Conservation (phyloP, 2,113 vertebrate species). For the Arenaria interpres region DNA sequence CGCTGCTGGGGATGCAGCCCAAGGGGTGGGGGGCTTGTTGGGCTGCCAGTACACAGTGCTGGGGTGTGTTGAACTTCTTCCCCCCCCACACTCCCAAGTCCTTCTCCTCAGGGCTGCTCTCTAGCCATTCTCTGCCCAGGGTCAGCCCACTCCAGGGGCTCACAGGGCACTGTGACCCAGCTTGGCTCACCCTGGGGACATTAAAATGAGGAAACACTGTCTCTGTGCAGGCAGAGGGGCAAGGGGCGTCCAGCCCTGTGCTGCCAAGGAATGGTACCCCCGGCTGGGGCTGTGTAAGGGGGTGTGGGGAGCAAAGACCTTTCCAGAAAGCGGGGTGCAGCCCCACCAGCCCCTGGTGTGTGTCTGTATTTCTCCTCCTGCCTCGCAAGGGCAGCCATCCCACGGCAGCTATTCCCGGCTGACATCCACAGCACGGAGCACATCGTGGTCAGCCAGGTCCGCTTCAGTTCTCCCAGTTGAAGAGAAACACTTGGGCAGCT, state of each 20-base stretch:
- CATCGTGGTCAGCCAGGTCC: neutral
- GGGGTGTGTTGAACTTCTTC: too few relatives aligned
- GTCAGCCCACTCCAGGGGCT: neutral
- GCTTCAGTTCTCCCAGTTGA: neutral
- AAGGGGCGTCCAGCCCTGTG: fast-evolving
- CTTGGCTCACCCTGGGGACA: neutral
- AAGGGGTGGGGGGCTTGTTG: too few relatives aligned
- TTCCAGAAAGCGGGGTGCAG: neutral
- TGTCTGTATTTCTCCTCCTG: neutral
- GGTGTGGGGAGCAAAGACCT: neutral
- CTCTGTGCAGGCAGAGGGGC: neutral
- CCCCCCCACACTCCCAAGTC: too few relatives aligned
- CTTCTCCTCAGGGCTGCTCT: too few relatives aligned
- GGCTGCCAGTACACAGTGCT: too few relatives aligned
- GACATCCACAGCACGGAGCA: neutral
- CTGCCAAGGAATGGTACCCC: neutral
- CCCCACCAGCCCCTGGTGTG: neutral
- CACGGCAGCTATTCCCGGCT: neutral
- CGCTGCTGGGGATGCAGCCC: too few relatives aligned
- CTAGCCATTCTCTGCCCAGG: too few relatives aligned
- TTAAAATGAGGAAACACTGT: neutral
- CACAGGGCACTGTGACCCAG: neutral
- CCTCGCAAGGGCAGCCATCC: neutral
- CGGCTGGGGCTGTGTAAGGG: neutral
- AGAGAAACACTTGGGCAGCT: neutral